phyloP scores from a whole-genome alignment of 1,140 invertebrate species.

The Doryteuthis pealeii region DNA sequence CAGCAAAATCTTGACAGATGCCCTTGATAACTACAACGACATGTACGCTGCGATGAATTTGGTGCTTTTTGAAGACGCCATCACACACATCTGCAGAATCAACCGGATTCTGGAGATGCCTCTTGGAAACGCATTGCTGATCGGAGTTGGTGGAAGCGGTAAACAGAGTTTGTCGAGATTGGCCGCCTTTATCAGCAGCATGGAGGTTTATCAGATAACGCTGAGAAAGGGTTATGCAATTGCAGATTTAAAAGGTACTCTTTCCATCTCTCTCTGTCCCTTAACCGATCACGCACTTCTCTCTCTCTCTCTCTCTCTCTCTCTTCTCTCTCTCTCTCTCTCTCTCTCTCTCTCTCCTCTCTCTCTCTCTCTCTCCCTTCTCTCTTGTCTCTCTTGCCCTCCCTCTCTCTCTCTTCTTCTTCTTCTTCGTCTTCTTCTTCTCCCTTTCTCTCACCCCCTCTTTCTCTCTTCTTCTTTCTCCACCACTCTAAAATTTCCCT shows the following conservation, averaged over 20 bases:
- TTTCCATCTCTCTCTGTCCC: neutral
- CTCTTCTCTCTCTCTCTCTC: no score
- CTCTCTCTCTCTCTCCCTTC: no score
- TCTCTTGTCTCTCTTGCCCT: no score
- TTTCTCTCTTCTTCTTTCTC: no score
- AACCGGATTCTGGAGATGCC: slow-evolving; percentile 91
- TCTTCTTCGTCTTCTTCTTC: no score
- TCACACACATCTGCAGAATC: slow-evolving; percentile 86
- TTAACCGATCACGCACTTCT: no score
- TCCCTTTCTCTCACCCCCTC: no score
- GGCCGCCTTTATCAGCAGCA: slow-evolving; percentile 86
- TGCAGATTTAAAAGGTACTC: slow-evolving; percentile 71
- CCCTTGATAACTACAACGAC: slow-evolving; percentile 88
- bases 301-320: no score
- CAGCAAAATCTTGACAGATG: slow-evolving; percentile 79
- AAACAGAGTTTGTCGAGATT: slow-evolving; percentile 88
- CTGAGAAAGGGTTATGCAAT: slow-evolving; percentile 87
- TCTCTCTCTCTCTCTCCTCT: no score
- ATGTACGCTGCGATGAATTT: slow-evolving; percentile 91
- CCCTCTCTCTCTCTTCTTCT: no score
- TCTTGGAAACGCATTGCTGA: slow-evolving; percentile 83
- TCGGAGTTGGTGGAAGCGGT: slow-evolving; percentile 92
- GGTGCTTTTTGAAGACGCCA: slow-evolving; percentile 94
- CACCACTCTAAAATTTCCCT: no score
- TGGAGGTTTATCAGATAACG: slow-evolving; percentile 86